These are phyloP conservation scores for Diplosoma virens DNA, from an alignment of 23 tunicate genomes.

Conservation along the genomic window DNA sequence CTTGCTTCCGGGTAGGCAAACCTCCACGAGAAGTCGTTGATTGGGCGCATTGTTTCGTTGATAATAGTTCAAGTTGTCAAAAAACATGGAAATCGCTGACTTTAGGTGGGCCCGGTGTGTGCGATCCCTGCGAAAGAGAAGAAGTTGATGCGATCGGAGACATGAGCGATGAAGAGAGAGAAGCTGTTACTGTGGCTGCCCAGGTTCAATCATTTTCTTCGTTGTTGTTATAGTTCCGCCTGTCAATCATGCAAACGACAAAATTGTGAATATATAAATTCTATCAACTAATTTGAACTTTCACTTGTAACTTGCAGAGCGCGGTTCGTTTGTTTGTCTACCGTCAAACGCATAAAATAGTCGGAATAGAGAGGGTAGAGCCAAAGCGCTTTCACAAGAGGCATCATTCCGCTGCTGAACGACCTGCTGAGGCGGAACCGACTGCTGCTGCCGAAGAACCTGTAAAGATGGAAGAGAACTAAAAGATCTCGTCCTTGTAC, in stretches of 20 bases:
- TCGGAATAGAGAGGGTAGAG: slow-evolving; percentile 52
- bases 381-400: not conserved
- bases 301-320: slow-evolving; percentile 12
- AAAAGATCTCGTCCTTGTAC: no score
- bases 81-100: no score
- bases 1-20: slow-evolving; percentile 57
- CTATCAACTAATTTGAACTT: not conserved
- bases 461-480: not conserved
- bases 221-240: no score
- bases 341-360: slow-evolving; percentile 46
- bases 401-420: no score
- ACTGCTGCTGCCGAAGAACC: not conserved
- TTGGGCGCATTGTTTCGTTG: no score
- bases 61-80: no score
- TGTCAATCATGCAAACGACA: no score
- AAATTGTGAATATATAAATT: not conserved
- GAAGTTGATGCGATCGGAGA: slow-evolving; percentile 40
- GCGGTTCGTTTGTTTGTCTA: slow-evolving; percentile 54
- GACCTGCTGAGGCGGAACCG: not conserved
- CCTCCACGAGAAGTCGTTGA: no score
- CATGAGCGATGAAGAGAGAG: slow-evolving; percentile 54
- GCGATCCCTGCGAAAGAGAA: slow-evolving; percentile 71
- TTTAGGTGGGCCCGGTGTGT: slow-evolving; percentile 34
- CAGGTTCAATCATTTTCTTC: slow-evolving; percentile 38
- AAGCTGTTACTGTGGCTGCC: slow-evolving; percentile 61